Evolutionary conservation across 1,140 invertebrate species (phyloP).

Genomic region (Pseudomyrmex dendroicus): DNA sequence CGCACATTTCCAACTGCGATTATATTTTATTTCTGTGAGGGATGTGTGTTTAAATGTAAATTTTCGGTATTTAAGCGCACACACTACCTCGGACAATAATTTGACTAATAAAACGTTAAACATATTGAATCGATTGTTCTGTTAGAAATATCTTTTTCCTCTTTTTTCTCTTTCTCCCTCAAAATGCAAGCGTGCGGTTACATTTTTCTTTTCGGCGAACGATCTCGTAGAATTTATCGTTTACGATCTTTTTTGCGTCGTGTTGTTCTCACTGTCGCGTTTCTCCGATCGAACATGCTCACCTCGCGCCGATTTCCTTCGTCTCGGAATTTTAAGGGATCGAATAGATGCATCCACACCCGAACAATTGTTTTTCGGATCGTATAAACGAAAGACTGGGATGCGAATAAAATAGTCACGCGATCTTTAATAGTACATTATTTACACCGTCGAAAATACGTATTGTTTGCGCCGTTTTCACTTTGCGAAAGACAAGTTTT

Average conservation of each 20-base stretch:
- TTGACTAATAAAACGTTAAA: neutral
- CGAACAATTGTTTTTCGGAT: neutral
- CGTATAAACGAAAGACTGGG: no score
- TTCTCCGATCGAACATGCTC: slow-evolving; percentile 8
- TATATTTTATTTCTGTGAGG: no score
- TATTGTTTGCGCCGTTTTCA: neutral
- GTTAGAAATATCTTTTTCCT: neutral
- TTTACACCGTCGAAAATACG: neutral
- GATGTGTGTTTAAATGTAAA: no score
- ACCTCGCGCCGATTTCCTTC: neutral
- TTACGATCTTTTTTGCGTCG: slow-evolving; percentile 21
- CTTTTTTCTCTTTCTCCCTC: neutral
- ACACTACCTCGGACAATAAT: neutral
- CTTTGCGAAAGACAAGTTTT: neutral
- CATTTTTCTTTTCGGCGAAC: neutral
- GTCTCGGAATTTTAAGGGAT: slow-evolving; percentile 4
- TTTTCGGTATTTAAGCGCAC: no score
- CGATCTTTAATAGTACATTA: slow-evolving; percentile 5
- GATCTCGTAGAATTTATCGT: slow-evolving; percentile 31
- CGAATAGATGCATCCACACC: neutral
- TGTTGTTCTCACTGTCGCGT: neutral
- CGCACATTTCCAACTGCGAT: neutral
- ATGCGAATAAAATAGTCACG: neutral
- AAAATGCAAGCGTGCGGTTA: neutral
- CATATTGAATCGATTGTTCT: neutral